phyloP scores from a whole-genome alignment of 2,113 vertebrate genomes.

The Cyanistes caeruleus region DNA sequence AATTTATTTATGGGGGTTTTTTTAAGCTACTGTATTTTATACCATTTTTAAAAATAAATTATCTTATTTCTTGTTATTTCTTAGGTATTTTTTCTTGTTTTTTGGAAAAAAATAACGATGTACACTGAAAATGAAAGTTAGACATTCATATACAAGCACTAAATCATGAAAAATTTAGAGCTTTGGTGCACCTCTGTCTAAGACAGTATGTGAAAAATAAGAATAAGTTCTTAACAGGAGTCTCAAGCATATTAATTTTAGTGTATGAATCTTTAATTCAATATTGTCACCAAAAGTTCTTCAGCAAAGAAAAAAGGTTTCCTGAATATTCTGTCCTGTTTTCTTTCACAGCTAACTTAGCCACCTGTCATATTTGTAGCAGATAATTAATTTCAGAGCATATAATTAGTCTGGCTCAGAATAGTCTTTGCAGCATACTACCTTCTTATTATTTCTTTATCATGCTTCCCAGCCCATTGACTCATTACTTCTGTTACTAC shows the following conservation, averaged over 20 bases:
- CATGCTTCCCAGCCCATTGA: slow-evolving; percentile 37
- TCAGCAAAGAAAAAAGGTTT: not conserved
- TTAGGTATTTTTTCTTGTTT: not conserved
- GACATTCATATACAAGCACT: not conserved
- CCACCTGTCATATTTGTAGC: slow-evolving; percentile 50
- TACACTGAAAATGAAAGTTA: not conserved
- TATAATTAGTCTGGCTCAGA: slow-evolving; percentile 51
- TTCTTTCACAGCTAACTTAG: slow-evolving; percentile 43
- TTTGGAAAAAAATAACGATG: not conserved
- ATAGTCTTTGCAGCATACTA: slow-evolving; percentile 28
- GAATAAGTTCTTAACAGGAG: not conserved
- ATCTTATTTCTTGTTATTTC: not conserved
- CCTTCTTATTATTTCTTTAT: slow-evolving; percentile 70
- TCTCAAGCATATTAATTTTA: not conserved
- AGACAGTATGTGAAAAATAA: not conserved
- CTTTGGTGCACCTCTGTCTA: not conserved
- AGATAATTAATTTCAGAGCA: slow-evolving; percentile 54
- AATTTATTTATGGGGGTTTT: not conserved
- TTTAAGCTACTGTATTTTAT: not conserved
- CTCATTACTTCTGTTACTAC: slow-evolving; percentile 72
- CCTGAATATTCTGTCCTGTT: slow-evolving; percentile 31
- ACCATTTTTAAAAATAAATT: not conserved
- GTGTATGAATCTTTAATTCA: not conserved
- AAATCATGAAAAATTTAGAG: not conserved
- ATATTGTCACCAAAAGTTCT: not conserved